A percentile compares a stretch with the other conserved stretches of the same genome.
Evolutionary conservation across 2,113 vertebrate species (phyloP).

Genomic region (Cryptotis parvus): DNA sequence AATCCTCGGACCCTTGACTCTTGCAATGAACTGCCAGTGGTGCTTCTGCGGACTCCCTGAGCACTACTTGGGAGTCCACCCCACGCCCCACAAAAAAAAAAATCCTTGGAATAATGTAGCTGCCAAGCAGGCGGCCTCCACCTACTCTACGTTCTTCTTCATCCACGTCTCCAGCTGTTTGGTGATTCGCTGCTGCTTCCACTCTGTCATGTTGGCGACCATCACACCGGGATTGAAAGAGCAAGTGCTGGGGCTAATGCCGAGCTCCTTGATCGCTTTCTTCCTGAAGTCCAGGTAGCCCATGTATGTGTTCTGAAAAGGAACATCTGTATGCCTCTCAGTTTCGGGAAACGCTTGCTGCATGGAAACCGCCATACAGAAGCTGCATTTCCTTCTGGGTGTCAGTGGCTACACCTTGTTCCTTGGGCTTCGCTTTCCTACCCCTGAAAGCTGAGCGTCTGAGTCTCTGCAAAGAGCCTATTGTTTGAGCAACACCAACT

Average conservation of each 20-base stretch:
- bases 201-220: conserved; percentile 94
- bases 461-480: neutral
- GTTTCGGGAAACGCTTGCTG: neutral
- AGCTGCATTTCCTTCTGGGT: neutral
- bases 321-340: neutral
- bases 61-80: too few species aligned
- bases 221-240: conserved; percentile 98
- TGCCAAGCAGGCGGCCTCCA: neutral
- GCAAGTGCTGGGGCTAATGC: conserved; percentile 96
- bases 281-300: conserved; percentile 97
- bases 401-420: neutral
- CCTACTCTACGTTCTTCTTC: conserved; percentile 94
- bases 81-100: neutral
- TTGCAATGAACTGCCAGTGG: too few species aligned
- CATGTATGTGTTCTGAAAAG: conserved; percentile 95
- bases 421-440: neutral
- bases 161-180: conserved; percentile 97
- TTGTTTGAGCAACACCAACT: neutral
- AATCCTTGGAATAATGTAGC: neutral
- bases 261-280: conserved; percentile 92
- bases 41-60: too few species aligned
- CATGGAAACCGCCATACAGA: neutral
- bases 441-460: neutral
- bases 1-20: too few species aligned
- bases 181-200: conserved; percentile 96